Base-by-base conservation (phyloP, 2,888 invertebrate species). In the Melinopterus prodromus region DNA sequence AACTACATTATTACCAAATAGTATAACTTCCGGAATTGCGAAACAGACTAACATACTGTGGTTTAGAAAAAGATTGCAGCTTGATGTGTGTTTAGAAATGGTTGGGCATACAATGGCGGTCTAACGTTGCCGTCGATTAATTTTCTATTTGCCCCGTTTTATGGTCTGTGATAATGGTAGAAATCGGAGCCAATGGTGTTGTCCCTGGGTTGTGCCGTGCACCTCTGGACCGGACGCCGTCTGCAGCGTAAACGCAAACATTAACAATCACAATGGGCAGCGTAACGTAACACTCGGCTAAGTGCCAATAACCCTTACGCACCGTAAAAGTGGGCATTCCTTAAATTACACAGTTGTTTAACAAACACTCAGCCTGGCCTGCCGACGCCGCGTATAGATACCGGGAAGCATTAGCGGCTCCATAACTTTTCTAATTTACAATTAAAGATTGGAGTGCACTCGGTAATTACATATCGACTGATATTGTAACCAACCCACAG, bases 311-410 rank as follows among this genome's bases (percentile, higher is more conserved):
- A 80, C 78, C 78, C 80, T 80, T 76, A 80, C 71, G 76, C 70
- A 76, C 78, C 76, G 77, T 80, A 80, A 80, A 80, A 80, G 80
- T 76, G 71, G 69, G 78, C 80, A 79, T 79, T 79, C 79, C 79
- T 80, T 77, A 77, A 80, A 79, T 79, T 79, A 79, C 80, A 77
- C 78, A 80, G 77, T 80, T 79, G 80, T 79, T 80, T 79, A 80
- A 80, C 77, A 80, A 80, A 80, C 80, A 80, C 80, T 80, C 80
- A n/a, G 74, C 37, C 15, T 37, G 16, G 35, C 37, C 26, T 26
- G 35, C 36, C 53, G 53, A 12, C 38, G 78, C 38, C 76, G 79
- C 74, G 74, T 74, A n/a, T 74, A 80, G 80, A 79, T 79, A 80
- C 77, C 71, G 77, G 72, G 69, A 72, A 26, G 71, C 71, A 71